Evolutionary conservation across 1,140 invertebrate genomes (phyloP).

Genomic region (Chlorops oryzae): DNA sequence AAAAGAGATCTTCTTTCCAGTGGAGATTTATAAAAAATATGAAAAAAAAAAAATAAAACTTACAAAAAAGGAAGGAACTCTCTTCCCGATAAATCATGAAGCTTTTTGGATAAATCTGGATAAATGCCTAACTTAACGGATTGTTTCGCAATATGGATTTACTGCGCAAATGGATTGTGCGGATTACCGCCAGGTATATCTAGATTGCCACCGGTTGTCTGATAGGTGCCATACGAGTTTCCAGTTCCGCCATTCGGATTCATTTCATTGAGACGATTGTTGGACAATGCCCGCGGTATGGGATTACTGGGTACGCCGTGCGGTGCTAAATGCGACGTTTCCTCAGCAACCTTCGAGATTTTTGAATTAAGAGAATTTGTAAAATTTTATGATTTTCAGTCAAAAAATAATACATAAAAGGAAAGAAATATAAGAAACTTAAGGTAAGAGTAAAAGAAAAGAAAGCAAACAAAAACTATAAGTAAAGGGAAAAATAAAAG

Average conservation of each 20-base stretch:
- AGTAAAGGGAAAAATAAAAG: no score
- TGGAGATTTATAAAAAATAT: neutral
- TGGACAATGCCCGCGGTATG: constrained; percentile 82
- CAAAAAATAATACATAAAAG: no score
- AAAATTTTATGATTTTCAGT: neutral
- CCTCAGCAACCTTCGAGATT: constrained; percentile 62
- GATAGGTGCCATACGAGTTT: constrained; percentile 68
- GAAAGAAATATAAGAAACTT: no score
- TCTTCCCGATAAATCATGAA: constrained; percentile 4
- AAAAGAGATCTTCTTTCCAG: neutral
- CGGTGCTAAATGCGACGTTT: constrained; percentile 82
- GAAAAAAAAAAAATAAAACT: neutral
- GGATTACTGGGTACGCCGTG: constrained; percentile 94
- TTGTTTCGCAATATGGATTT: constrained; percentile 19
- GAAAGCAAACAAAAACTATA: no score
- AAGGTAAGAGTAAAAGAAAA: no score
- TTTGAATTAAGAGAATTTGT: neutral
- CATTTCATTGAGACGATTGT: constrained; percentile 69
- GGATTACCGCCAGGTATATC: constrained; percentile 55
- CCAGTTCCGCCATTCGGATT: constrained; percentile 39
- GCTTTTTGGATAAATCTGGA: neutral
- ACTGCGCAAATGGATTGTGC: constrained; percentile 42
- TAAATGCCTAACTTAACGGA: neutral
- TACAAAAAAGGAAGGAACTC: neutral
- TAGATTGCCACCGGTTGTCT: constrained; percentile 59